Evolutionary conservation across 2,888 invertebrate species (phyloP).

Genomic region (Caenorhabditis sp.): DNA sequence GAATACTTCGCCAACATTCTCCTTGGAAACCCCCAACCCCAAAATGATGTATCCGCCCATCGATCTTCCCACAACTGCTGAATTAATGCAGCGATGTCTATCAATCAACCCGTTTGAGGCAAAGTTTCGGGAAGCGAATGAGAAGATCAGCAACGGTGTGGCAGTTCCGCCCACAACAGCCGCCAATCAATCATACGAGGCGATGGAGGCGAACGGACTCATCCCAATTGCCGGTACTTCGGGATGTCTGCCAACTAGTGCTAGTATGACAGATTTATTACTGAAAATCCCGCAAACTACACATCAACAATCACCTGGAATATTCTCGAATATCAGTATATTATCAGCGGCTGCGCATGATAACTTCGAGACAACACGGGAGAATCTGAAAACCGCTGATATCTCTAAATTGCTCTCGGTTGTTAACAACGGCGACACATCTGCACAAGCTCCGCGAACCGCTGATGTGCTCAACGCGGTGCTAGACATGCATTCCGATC

Average conservation of each 20-base stretch:
- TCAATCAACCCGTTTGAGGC: constrained; percentile 69
- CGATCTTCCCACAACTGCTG: constrained; percentile 68
- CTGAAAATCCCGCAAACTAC: constrained; percentile 41
- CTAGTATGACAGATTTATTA: constrained; percentile 25
- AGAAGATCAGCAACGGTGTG: constrained; percentile 48
- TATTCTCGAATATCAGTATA: constrained; percentile 65
- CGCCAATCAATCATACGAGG: constrained; percentile 37
- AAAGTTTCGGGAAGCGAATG: constrained; percentile 69
- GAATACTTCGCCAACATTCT: constrained; percentile 19
- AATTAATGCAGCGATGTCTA: constrained; percentile 68
- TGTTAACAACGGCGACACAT: constrained; percentile 36
- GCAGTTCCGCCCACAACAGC: constrained; percentile 30
- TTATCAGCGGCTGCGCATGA: constrained; percentile 51
- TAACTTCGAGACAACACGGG: constrained; percentile 50
- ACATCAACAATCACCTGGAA: constrained; percentile 60
- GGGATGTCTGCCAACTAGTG: constrained; percentile 4
- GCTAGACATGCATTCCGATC: constrained; percentile 66
- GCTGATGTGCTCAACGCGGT: constrained; percentile 70
- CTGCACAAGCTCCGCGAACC: constrained; percentile 63
- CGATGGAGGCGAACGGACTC: constrained; percentile 52
- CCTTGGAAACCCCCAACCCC: constrained; percentile 39
- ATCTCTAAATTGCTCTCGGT: constrained; percentile 44
- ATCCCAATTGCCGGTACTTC: constrained; percentile 37
- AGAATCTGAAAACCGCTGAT: constrained; percentile 53
- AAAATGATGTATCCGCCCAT: constrained; percentile 37